Percentiles rank a stretch among this genome's conserved stretches.
These are phyloP conservation scores for Andrena haemorrhoa DNA, from an alignment of 2,888 invertebrate species.

Conservation along the genomic window DNA sequence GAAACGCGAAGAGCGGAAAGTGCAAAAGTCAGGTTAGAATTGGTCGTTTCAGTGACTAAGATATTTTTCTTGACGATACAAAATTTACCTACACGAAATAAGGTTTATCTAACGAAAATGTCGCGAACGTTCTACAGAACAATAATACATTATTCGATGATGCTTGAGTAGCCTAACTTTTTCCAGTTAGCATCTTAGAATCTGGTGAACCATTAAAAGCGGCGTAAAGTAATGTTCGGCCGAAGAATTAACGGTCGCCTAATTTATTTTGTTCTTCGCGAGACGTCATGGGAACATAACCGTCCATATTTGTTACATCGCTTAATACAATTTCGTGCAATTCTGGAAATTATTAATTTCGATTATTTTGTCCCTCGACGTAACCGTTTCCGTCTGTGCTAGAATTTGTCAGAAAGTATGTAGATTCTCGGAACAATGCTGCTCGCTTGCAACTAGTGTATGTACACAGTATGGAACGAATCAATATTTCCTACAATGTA, in stretches of 20 bases:
- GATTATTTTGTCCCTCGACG: conserved; percentile 14
- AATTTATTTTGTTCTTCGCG: background rate
- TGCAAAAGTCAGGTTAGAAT: no score
- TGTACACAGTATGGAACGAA: background rate
- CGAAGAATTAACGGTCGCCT: background rate
- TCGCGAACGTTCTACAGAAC: no score
- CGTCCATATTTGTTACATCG: background rate
- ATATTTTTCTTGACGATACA: no score
- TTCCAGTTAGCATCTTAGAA: no score
- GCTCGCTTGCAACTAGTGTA: background rate
- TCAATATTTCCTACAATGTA: conserved; percentile 37
- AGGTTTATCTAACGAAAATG: no score
- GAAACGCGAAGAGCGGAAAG: background rate
- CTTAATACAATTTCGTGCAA: conserved; percentile 4
- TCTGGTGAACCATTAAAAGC: no score
- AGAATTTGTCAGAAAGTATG: conserved; percentile 2
- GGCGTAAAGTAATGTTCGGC: background rate
- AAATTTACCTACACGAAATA: no score
- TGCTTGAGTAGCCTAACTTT: no score
- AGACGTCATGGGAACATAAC: background rate
- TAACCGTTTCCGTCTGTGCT: background rate
- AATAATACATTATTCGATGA: no score
- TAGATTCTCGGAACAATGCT: conserved; percentile 22
- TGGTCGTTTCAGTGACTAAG: no score
- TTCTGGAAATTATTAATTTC: conserved; percentile 27